A percentile compares a stretch with the other conserved stretches of the same genome.
phyloP scores from a whole-genome alignment of 1,140 invertebrate genomes.

The Ruditapes philippinarum region DNA sequence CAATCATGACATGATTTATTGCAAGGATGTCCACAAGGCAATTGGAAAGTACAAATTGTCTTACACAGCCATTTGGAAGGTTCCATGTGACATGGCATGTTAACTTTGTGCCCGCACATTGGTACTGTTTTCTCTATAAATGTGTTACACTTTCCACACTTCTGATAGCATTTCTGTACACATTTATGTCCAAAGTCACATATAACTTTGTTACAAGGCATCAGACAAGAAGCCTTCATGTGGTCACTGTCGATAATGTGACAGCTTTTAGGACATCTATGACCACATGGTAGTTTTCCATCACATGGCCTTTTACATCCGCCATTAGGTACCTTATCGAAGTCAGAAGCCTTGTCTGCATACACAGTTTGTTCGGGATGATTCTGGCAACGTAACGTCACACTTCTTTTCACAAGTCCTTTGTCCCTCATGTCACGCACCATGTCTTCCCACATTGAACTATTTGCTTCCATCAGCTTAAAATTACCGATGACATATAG shows the following conservation, averaged over 20 bases:
- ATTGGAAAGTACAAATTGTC: conserved; percentile 38
- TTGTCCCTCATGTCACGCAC: conserved; percentile 54
- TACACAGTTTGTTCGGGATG: conserved; percentile 78
- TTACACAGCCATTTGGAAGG: conserved; percentile 45
- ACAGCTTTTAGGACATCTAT: conserved; percentile 77
- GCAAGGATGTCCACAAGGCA: conserved; percentile 89
- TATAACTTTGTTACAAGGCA: conserved; percentile 74
- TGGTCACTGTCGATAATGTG: conserved; percentile 77
- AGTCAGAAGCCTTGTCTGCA: conserved; percentile 75
- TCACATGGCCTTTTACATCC: conserved; percentile 82
- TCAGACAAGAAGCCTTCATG: conserved; percentile 67
- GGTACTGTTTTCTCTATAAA: conserved; percentile 47
- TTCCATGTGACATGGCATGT: conserved; percentile 62
- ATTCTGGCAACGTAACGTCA: conserved; percentile 85
- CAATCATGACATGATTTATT: conserved; percentile 88
- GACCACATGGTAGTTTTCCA: conserved; percentile 79
- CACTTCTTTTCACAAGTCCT: conserved; percentile 61
- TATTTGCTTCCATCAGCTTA: conserved; percentile 86
- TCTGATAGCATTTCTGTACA: conserved; percentile 68
- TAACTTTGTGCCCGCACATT: conserved; percentile 48
- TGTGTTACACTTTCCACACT: conserved; percentile 70
- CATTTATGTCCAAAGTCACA: conserved; percentile 74
- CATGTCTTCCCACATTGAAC: conserved; percentile 85
- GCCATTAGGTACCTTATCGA: conserved; percentile 82
- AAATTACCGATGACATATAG: conserved; percentile 91